Conservation (phyloP, 2,888 invertebrate genomes). For the Leptothorax acervorum region DNA sequence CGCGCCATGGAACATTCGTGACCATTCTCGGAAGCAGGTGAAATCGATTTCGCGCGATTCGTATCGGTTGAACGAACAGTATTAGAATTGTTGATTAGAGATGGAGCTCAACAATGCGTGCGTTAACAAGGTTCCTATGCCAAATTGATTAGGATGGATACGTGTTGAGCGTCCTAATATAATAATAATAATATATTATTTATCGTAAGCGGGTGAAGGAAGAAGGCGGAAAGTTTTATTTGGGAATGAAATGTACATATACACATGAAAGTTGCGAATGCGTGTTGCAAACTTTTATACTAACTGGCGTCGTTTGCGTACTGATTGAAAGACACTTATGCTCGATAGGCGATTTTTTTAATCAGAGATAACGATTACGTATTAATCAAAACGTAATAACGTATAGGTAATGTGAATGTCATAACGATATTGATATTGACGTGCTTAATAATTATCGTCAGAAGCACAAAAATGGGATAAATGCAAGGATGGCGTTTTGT, state of each 20-base stretch:
- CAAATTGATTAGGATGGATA: slow-evolving; percentile 61
- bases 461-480: slow-evolving; percentile 46
- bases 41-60: slow-evolving; percentile 52
- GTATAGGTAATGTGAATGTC: slow-evolving; percentile 62
- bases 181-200: slow-evolving; percentile 73
- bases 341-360: slow-evolving; percentile 43
- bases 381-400: slow-evolving; percentile 72
- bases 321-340: slow-evolving; percentile 18
- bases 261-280: neutral
- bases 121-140: slow-evolving; percentile 73
- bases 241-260: slow-evolving; percentile 28
- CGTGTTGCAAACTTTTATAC: slow-evolving; percentile 54
- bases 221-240: slow-evolving; percentile 58
- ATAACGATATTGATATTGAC: slow-evolving; percentile 62
- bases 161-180: slow-evolving; percentile 61
- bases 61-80: slow-evolving; percentile 71
- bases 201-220: slow-evolving; percentile 63
- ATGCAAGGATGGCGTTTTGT: neutral
- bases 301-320: slow-evolving; percentile 21
- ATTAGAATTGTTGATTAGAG: slow-evolving; percentile 71
- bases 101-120: slow-evolving; percentile 67
- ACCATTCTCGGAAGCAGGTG: slow-evolving; percentile 53
- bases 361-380: slow-evolving; percentile 57
- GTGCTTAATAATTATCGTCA: slow-evolving; percentile 54
- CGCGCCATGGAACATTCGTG: slow-evolving; percentile 68